Evolutionary conservation across 2,888 invertebrate genomes (phyloP).

Genomic region (Theodoxus fluviatilis): DNA sequence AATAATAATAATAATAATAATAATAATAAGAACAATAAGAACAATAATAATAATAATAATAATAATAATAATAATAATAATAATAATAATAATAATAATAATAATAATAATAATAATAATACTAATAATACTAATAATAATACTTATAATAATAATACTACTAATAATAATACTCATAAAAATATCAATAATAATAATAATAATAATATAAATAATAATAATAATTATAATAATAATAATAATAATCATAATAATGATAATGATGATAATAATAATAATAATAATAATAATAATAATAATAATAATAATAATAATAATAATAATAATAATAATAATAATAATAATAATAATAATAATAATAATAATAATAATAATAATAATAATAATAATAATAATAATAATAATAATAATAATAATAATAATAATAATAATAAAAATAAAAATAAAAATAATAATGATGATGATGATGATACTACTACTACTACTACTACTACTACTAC

Average conservation of each 20-base stretch:
- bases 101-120: slow-evolving; percentile 9
- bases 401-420: neutral
- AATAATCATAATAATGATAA: slow-evolving; percentile 15
- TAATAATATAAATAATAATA: too few relatives aligned
- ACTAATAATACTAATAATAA: slow-evolving; percentile 13
- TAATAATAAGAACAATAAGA: neutral
- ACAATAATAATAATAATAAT: neutral
- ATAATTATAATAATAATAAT: slow-evolving; percentile 26
- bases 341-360: slow-evolving; percentile 17
- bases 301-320: slow-evolving; percentile 23
- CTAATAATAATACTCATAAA: neutral
- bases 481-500: neutral
- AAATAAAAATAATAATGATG: neutral
- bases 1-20: neutral
- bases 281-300: slow-evolving; percentile 22
- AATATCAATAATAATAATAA: too few relatives aligned
- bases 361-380: neutral
- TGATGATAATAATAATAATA: slow-evolving; percentile 17
- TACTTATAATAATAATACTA: slow-evolving; percentile 11
- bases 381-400: neutral
- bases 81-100: neutral
- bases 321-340: slow-evolving; percentile 23
- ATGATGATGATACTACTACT: neutral
- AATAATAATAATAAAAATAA: neutral
- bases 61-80: neutral